Evolutionary conservation across 2,888 invertebrate genomes (phyloP).

Genomic region (Antheraea assamensis): DNA sequence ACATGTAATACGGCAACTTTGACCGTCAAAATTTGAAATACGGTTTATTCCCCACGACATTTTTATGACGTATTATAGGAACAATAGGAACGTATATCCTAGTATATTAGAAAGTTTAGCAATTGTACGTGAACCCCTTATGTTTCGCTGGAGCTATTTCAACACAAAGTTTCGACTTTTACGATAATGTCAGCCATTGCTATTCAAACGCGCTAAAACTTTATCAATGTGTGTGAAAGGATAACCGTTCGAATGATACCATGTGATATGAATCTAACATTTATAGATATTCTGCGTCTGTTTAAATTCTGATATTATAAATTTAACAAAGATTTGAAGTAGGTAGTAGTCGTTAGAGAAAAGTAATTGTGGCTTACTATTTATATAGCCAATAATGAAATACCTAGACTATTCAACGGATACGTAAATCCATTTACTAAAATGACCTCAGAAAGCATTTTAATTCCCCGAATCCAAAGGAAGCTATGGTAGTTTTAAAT

Average conservation of each 20-base stretch:
- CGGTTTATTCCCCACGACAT: slow-evolving; percentile 63
- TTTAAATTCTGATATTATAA: background rate
- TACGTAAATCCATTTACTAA: no score
- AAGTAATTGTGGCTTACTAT: background rate
- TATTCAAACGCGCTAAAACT: slow-evolving; percentile 80
- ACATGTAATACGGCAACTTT: slow-evolving; percentile 24
- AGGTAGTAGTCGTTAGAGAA: background rate
- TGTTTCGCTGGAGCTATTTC: slow-evolving; percentile 77
- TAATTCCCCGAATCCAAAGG: no score
- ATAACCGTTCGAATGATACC: slow-evolving; percentile 72
- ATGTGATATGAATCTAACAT: slow-evolving; percentile 32
- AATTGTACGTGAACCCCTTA: slow-evolving; percentile 81
- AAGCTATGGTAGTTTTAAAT: no score
- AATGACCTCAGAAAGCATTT: no score
- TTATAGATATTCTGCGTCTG: slow-evolving; percentile 25
- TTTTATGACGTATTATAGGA: slow-evolving; percentile 73
- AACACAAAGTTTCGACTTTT: slow-evolving; percentile 79
- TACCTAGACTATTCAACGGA: background rate
- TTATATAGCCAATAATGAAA: no score
- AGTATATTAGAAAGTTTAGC: slow-evolving; percentile 78
- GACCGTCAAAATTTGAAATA: slow-evolving; percentile 48
- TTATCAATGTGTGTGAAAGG: slow-evolving; percentile 80
- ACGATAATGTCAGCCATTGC: slow-evolving; percentile 82
- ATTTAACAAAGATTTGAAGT: background rate
- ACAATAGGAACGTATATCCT: slow-evolving; percentile 70